phyloP scores from a whole-genome alignment of 1,140 invertebrate species.

The Tigriopus japonicus region DNA sequence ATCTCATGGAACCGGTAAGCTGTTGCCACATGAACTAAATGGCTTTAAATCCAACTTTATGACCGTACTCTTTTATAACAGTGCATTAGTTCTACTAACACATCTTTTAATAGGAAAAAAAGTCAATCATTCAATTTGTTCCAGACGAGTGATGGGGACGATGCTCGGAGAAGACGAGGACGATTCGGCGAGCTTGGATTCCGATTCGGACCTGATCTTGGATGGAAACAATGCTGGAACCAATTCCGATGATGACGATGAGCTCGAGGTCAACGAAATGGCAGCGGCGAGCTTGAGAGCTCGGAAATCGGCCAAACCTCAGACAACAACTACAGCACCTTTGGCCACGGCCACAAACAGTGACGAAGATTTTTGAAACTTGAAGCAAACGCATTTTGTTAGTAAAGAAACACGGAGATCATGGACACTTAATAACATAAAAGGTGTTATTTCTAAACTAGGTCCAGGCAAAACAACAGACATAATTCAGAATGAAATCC shows the following conservation, averaged over 20 bases:
- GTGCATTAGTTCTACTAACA: too few species aligned
- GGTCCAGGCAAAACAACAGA: too few species aligned
- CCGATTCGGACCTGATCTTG: conserved; percentile 32
- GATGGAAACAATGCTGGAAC: conserved; percentile 22
- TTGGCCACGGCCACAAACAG: neutral
- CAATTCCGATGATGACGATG: conserved; percentile 1
- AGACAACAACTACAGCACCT: neutral
- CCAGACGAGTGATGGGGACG: conserved; percentile 29
- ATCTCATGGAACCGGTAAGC: too few species aligned
- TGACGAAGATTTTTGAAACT: conserved; percentile 5
- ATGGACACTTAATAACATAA: too few species aligned
- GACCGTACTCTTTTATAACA: too few species aligned
- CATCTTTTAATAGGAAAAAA: conserved; percentile 3
- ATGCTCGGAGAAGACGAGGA: conserved; percentile 31
- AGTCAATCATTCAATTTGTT: conserved; percentile 11
- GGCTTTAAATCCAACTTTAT: too few species aligned
- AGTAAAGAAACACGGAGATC: too few species aligned
- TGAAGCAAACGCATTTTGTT: neutral
- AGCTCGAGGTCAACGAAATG: conserved; percentile 9
- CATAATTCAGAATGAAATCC: too few species aligned
- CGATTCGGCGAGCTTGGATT: conserved; percentile 26
- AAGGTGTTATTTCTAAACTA: too few species aligned
- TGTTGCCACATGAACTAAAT: too few species aligned
- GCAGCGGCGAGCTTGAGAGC: neutral
- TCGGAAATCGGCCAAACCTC: neutral